Base-by-base conservation (phyloP, 2,888 invertebrate species). In the Geophilus truncorum region DNA sequence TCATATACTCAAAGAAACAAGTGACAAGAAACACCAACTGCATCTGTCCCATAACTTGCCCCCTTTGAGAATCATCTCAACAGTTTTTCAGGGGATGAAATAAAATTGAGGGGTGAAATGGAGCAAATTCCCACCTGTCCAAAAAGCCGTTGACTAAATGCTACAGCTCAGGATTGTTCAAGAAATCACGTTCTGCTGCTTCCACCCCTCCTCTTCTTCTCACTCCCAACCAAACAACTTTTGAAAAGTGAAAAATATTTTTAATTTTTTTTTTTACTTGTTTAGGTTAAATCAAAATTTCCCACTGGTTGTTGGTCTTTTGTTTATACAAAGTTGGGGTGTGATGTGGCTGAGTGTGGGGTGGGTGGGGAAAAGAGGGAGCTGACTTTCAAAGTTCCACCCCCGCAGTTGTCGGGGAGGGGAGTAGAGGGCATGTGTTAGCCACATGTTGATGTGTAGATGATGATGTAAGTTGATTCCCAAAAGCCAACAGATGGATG, bases 11-110 rank as follows among this genome's bases (percentile, higher is more conserved):
- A 70, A 70, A 70, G 70, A 70, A 70, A 70, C 70, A 70, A 70
- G 70, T 70, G 70, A 70, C 70, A 70, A 70, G 70, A 70, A 70
- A 70, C 70, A 70, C 70, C 70, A 70, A 70, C 70, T 70, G 70
- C 70, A 70, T 70, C 70, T 70, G 70, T 70, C 70, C 70, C 70
- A 70, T 70, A 70, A 70, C 70, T 70, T 70, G 70, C 28, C 25
- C 70, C 70, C 70, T 70, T 70, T 70, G 9, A 70, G 70, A 70
- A 70, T 25, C 70, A 70, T 70, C 70, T 70, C 70, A 70, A 70
- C 70, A 25, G 70, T 70, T 70, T 62, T 62, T 1, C 10, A 23
- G 23, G 57, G 57, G 15, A 23, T n/a, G 57, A 12, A 23, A 23
- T n/a, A n/a, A n/a, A n/a, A n/a, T n/a, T n/a, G 45, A 28, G 28